Evolutionary conservation across 2,888 invertebrate genomes (phyloP), one percentile per base, ranked within the genome.

Genomic region (Hydrotaea diabolus): DNA sequence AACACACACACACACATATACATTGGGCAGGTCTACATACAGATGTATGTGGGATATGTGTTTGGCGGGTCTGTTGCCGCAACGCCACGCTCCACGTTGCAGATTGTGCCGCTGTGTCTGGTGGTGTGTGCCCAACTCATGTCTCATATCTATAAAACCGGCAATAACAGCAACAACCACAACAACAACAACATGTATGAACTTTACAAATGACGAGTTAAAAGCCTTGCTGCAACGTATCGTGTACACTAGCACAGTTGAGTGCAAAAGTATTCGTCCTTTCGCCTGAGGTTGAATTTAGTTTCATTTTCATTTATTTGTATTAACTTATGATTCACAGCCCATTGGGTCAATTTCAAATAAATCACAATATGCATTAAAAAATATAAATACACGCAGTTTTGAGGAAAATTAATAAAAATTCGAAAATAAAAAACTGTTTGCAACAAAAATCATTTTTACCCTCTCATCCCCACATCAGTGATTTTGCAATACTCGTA

Each of bases 31-130:
- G n/a, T n/a, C n/a, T n/a, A 17, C 19, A n/a, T 19, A 5, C 7
- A 19, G n/a, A 57, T 57, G 23, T 57, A 57, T 57, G 23, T 57
- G 11, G 0, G 57, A n/a, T 21, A 57, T 19, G 57, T 19, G 26
- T 59, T 31, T 31, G 31, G 39, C 9, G n/a, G 13, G 64, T 26
- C 19, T 71, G 2, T 23, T 23, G 17, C 17, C 43, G 55, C 19
- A 43, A 21, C 72, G 53, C 4, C 53, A 4, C 3, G 46, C 72
- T 64, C 4, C 53, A 4, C 3, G 46, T 53, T 49, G n/a, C 53
- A 64, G 15, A 17, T 19, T 75, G 23, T 82, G 77, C 73, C 77
- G 59, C 15, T 46, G 66, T 62, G 77, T 82, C 78, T 82, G 78
- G 71, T 21, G 55, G 39, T 39, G 39, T 39, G 39, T 39, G 49